A percentile compares a stretch with the other conserved stretches of the same genome.
Conservation (phyloP, 2,113 vertebrate genomes). For the Engraulis encrasicolus region DNA sequence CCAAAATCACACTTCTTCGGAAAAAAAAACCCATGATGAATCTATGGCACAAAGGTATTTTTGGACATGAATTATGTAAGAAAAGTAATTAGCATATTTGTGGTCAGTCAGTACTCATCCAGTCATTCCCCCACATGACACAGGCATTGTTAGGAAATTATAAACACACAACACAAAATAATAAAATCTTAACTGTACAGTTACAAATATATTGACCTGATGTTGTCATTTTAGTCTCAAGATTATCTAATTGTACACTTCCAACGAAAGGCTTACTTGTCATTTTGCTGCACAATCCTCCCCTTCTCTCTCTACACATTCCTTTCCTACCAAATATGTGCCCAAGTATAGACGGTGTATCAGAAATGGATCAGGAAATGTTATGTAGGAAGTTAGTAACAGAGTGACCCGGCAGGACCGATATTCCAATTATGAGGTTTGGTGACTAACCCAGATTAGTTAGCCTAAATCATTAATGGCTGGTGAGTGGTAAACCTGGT, state of each 20-base stretch:
- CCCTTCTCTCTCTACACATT: constrained; percentile 51
- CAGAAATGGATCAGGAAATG: neutral
- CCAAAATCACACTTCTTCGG: constrained; percentile 28
- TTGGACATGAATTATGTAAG: neutral
- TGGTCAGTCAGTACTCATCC: constrained; percentile 5
- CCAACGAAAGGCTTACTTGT: constrained; percentile 51
- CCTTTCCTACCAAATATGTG: constrained; percentile 40
- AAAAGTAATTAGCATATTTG: neutral
- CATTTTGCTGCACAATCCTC: constrained; percentile 65
- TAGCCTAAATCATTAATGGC: no score
- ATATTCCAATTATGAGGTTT: no score
- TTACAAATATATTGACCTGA: constrained; percentile 51
- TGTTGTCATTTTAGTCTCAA: constrained; percentile 31
- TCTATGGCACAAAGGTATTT: constrained; percentile 44
- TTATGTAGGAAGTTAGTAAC: no score
- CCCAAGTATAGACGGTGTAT: neutral
- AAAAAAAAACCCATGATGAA: constrained; percentile 39
- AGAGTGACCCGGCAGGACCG: neutral
- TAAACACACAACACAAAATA: neutral
- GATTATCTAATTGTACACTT: constrained; percentile 10
- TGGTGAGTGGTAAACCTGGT: no score
- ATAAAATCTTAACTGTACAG: constrained; percentile 12
- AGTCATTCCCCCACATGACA: neutral
- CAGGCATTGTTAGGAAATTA: neutral
- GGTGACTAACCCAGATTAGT: no score